Conservation (phyloP, 2,888 invertebrate genomes). For the Callyntrura guangdongensis region DNA sequence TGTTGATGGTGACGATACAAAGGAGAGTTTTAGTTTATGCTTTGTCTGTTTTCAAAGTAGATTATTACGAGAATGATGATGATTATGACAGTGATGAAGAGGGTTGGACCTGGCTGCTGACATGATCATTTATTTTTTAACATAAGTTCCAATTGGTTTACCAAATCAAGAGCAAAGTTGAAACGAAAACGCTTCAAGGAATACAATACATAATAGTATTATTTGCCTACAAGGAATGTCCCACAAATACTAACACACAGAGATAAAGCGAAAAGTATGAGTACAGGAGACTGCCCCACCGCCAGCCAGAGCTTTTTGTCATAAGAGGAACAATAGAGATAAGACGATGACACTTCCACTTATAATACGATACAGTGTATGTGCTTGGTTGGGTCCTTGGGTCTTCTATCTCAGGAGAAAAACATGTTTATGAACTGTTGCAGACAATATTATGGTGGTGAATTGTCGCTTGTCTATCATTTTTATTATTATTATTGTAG, state of each 20-base stretch:
- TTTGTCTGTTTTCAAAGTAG: conserved; percentile 64
- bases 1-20: conserved; percentile 62
- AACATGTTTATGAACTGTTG: not conserved
- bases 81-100: conserved; percentile 75
- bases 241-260: too few species aligned
- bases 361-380: conserved; percentile 26
- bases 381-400: not conserved
- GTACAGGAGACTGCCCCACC: too few species aligned
- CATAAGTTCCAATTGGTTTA: conserved; percentile 71
- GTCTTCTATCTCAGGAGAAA: not conserved
- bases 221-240: too few species aligned
- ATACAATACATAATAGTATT: not conserved
- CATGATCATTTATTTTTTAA: conserved; percentile 82
- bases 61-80: conserved; percentile 53
- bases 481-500: too few species aligned
- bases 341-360: conserved; percentile 59
- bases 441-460: not conserved
- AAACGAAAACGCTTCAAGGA: conserved; percentile 49
- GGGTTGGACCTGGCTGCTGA: conserved; percentile 79
- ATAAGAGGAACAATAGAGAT: conserved; percentile 59
- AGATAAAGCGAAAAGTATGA: not conserved
- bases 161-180: conserved; percentile 76
- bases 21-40: conserved; percentile 52
- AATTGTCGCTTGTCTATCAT: conserved; percentile 16
- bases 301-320: conserved; percentile 15